Conservation (phyloP, 2,113 vertebrate species). For the Pygoscelis adeliae region DNA sequence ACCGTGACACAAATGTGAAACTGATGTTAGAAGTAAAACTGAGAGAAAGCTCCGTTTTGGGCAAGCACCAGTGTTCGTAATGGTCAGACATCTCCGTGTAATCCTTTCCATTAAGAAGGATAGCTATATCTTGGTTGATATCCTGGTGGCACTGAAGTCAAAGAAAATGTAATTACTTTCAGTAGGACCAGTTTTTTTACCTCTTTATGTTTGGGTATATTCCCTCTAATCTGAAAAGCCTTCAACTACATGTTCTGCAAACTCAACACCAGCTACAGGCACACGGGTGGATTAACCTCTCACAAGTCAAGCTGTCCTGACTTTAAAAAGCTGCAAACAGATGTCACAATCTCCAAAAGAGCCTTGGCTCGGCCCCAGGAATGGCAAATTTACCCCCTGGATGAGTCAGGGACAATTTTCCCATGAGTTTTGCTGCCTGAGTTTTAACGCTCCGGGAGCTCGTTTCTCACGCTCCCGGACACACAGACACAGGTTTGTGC, state of each 20-base stretch:
- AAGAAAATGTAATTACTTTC: neutral
- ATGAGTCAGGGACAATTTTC: neutral
- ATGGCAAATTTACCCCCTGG: neutral
- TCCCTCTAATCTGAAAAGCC: neutral
- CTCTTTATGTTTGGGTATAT: neutral
- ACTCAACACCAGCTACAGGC: neutral
- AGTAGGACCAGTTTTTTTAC: neutral
- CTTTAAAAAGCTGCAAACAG: constrained; percentile 27
- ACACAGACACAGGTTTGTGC: neutral
- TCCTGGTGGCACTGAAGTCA: neutral
- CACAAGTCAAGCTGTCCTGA: neutral
- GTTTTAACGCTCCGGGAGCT: neutral
- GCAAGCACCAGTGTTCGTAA: neutral
- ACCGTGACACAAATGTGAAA: neutral
- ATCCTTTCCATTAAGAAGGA: neutral
- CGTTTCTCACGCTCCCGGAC: neutral
- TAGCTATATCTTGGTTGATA: neutral
- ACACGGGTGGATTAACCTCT: neutral
- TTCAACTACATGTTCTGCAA: neutral
- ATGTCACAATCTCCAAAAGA: neutral
- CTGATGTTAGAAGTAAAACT: neutral
- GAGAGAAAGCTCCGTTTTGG: neutral
- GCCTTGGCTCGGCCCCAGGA: neutral
- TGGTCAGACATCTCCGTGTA: neutral
- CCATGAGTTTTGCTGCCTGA: neutral